A percentile compares a stretch with the other conserved stretches of the same genome.
phyloP scores from a whole-genome alignment of 2,113 vertebrate species.

The Stegastes partitus region DNA sequence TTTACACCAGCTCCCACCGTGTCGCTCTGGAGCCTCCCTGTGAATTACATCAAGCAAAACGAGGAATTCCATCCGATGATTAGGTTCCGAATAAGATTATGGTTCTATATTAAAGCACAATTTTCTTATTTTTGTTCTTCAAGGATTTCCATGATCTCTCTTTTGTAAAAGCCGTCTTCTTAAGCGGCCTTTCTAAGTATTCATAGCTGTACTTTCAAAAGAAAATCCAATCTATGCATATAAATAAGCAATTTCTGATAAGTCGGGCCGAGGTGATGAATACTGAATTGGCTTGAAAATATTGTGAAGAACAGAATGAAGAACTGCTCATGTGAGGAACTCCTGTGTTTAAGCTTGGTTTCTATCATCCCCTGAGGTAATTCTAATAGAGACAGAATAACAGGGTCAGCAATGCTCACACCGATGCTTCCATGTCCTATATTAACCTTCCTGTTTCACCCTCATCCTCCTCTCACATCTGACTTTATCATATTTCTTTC shows the following conservation, averaged over 20 bases:
- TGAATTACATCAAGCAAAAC: background rate
- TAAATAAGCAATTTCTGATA: constrained; percentile 45
- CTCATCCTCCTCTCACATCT: constrained; percentile 9
- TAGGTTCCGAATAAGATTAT: constrained; percentile 8
- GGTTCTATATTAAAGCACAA: constrained; percentile 4
- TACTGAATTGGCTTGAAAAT: constrained; percentile 32
- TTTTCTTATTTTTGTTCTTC: constrained; percentile 25
- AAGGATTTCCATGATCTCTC: constrained; percentile 8
- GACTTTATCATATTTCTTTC: constrained; percentile 28
- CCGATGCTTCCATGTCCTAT: constrained; percentile 28
- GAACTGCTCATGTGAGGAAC: constrained; percentile 22
- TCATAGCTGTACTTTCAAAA: constrained; percentile 27
- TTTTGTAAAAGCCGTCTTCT: constrained; percentile 3
- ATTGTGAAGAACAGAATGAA: constrained; percentile 42
- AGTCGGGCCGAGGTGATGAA: constrained; percentile 24
- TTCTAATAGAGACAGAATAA: constrained; percentile 55
- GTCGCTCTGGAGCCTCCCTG: background rate
- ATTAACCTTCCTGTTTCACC: constrained; percentile 24
- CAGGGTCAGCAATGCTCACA: constrained; percentile 33
- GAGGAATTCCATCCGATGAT: constrained; percentile 1
- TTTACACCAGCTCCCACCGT: constrained; percentile 27
- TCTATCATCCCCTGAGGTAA: constrained; percentile 29
- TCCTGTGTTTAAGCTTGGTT: constrained; percentile 6
- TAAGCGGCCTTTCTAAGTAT: constrained; percentile 1
- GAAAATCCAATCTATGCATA: constrained; percentile 42